phyloP scores from a whole-genome alignment of 2,888 invertebrate species.

The Oscheius sp. region DNA sequence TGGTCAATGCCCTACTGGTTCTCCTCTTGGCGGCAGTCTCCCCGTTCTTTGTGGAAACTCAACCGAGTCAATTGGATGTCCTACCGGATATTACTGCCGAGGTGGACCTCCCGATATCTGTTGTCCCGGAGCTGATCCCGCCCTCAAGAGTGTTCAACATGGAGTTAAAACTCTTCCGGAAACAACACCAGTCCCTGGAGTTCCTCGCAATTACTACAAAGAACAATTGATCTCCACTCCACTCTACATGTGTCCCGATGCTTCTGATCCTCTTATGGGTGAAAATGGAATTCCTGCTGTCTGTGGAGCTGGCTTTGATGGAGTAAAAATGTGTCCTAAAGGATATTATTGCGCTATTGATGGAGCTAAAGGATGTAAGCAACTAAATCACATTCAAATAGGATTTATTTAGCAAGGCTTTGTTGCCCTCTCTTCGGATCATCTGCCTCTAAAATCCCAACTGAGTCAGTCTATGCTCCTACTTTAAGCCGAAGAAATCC shows the following conservation, averaged over 20 bases:
- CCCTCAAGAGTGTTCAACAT: conserved; percentile 22
- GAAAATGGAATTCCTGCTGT: conserved; percentile 47
- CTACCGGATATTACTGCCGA: conserved; percentile 65
- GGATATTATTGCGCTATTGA: conserved; percentile 70
- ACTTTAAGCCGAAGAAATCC: conserved; percentile 50
- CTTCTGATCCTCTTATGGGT: conserved; percentile 55
- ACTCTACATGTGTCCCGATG: conserved; percentile 56
- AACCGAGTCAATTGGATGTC: conserved; percentile 68
- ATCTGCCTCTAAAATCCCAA: conserved; percentile 57
- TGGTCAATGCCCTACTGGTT: conserved; percentile 65
- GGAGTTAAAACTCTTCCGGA: conserved; percentile 9
- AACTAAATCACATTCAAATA: background rate
- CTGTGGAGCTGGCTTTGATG: conserved; percentile 69
- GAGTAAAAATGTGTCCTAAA: conserved; percentile 66
- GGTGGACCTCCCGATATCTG: conserved; percentile 69
- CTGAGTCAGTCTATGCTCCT: conserved; percentile 60
- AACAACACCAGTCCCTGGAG: conserved; percentile 9
- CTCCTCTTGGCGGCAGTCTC: conserved; percentile 62
- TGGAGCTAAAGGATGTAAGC: conserved; percentile 45
- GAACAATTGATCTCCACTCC: conserved; percentile 50
- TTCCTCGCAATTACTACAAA: conserved; percentile 49
- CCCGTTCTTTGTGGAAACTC: conserved; percentile 67
- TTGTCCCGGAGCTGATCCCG: conserved; percentile 55
- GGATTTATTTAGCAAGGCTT: conserved; percentile 48
- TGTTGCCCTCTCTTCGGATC: conserved; percentile 62